Evolutionary conservation across 2,888 invertebrate species (phyloP), one percentile per base, ranked within the genome.

Genomic region (Volucella inflata): DNA sequence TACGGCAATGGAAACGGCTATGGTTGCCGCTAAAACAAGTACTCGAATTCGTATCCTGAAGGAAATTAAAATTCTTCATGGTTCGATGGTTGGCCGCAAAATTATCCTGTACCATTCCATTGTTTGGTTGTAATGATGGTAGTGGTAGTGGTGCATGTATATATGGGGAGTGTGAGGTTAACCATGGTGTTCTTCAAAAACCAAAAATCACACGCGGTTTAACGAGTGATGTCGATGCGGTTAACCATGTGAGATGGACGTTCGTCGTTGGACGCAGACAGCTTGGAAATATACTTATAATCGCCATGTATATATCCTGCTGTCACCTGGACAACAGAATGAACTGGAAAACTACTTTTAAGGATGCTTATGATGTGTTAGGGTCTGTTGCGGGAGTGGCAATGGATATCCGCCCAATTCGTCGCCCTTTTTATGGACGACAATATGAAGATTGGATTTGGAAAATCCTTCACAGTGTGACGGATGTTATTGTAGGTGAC

Each of bases 291-390:
- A 1, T 30, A 30, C 30, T 30, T 6, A 30, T 30, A 30, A 4
- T 6, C 6, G 6, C 6, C 30, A 6, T 6, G 57, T 21, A 55
- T 16, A n/a, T 71, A 38, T 48, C 42, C 70, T 55, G 59, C 55
- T 70, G 76, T 38, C 11, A 48, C n/a, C 17, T 21, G 57, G 16
- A 57, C 48, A 75, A 65, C 48, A 21, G 36, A 60, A 60, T 77
- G 77, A 72, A 67, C 82, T 82, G 71, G 55, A 82, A 77, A 82
- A 77, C 82, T 72, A 77, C 72, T 67, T 82, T 82, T 62, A 77
- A 82, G 67, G 21, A 72, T 59, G 10, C 48, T 38, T 71, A 30
- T 42, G 60, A 53, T 48, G 42, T 8, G 16, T 21, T 4, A 17
- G 46, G 30, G 64, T 21, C 12, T 40, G 55, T 38, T 44, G 10